These are phyloP conservation scores for Orchesella flavescens DNA, from an alignment of 2,888 invertebrate species.

Conservation along the genomic window DNA sequence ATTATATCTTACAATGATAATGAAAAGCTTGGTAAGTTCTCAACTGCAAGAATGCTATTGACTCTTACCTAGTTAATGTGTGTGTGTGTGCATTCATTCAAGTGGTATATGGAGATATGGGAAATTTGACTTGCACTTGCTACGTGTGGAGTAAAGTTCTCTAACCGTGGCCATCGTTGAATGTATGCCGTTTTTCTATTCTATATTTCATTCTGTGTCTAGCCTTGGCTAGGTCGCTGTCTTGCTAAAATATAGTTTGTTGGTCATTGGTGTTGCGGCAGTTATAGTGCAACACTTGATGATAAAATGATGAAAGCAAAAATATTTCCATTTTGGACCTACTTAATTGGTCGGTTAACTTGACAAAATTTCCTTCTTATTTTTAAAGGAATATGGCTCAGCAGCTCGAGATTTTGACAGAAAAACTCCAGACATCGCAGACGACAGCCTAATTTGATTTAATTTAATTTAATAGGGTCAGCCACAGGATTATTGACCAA, in stretches of 20 bases:
- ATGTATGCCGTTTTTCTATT: neutral
- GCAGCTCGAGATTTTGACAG: neutral
- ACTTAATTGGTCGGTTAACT: neutral
- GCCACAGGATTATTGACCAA: no score
- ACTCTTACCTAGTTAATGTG: neutral
- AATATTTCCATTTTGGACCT: neutral
- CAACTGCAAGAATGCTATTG: neutral
- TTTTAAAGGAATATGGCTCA: neutral
- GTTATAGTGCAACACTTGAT: constrained; percentile 30
- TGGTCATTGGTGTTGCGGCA: constrained; percentile 43
- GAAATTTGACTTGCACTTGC: neutral
- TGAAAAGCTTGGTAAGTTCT: neutral
- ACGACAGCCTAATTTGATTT: no score
- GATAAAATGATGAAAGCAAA: neutral
- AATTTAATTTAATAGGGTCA: no score
- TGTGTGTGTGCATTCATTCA: neutral
- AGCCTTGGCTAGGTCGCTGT: constrained; percentile 57
- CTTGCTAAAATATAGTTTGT: constrained; percentile 36
- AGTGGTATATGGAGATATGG: neutral
- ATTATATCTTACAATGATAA: constrained; percentile 26
- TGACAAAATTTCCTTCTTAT: neutral
- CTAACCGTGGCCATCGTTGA: neutral
- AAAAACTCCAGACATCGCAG: no score
- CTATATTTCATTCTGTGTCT: constrained; percentile 39
- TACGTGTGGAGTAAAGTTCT: neutral